These are phyloP conservation scores for Prietella phreatophila DNA, from an alignment of 2,113 vertebrate species.

Conservation along the genomic window DNA sequence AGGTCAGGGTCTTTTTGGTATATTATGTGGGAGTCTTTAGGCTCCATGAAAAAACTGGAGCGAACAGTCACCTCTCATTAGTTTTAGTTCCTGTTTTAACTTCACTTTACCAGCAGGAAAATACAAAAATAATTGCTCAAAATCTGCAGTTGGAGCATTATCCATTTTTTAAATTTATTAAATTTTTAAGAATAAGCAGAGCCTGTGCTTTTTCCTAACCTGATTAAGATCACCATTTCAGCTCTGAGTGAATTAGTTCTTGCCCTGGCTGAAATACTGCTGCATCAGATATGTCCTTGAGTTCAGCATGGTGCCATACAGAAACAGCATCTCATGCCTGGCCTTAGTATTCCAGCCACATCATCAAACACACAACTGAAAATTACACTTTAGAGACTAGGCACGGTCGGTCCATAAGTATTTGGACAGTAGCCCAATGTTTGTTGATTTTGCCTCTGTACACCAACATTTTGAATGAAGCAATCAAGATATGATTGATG, in stretches of 20 bases:
- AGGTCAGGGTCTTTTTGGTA: neutral
- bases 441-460: too few relatives aligned
- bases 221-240: constrained; percentile 57
- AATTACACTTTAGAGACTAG: constrained; percentile 58
- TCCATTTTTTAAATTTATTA: constrained; percentile 23
- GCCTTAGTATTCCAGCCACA: constrained; percentile 54
- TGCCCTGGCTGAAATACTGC: constrained; percentile 55
- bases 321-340: neutral
- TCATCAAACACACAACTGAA: constrained; percentile 44
- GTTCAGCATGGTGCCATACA: constrained; percentile 5
- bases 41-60: neutral
- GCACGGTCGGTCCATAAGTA: neutral
- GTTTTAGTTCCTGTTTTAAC: neutral
- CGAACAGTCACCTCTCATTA: neutral
- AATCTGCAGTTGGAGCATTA: constrained; percentile 8
- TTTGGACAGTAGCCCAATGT: too few relatives aligned
- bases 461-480: too few relatives aligned
- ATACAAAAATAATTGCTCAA: constrained; percentile 30
- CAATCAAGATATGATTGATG: too few relatives aligned
- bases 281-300: constrained; percentile 53
- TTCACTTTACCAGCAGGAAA: constrained; percentile 2
- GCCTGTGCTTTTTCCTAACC: constrained; percentile 61
- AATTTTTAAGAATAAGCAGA: constrained; percentile 40
- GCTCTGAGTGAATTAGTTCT: constrained; percentile 46
- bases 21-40: too few relatives aligned